Percentiles rank a stretch among this genome's conserved stretches.
Conservation (phyloP, 2,888 invertebrate species). For the Blomia tropicalis region DNA sequence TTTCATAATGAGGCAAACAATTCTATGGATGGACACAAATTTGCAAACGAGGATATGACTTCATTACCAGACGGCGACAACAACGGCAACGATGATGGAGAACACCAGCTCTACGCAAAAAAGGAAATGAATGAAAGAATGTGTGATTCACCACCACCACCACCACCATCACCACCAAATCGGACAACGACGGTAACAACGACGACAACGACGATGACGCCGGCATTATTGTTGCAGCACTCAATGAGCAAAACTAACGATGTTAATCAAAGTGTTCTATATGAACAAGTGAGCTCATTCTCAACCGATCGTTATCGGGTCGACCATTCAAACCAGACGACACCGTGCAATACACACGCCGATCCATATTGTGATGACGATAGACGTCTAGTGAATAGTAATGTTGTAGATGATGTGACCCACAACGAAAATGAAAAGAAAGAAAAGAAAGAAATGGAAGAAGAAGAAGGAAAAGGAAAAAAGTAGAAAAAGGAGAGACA, state of each 20-base stretch:
- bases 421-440: not conserved
- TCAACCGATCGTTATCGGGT: not conserved
- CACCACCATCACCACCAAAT: not conserved
- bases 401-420: not conserved
- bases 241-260: too few relatives aligned
- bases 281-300: not conserved
- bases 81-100: too few relatives aligned
- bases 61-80: not conserved
- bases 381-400: not conserved
- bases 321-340: not conserved
- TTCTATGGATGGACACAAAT: not conserved
- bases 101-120: too few relatives aligned
- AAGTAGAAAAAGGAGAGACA: too few relatives aligned
- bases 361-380: too few relatives aligned
- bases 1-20: not conserved
- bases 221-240: too few relatives aligned
- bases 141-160: too few relatives aligned
- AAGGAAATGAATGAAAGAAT: too few relatives aligned
- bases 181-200: not conserved
- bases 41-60: not conserved
- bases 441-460: not conserved
- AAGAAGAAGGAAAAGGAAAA: too few relatives aligned
- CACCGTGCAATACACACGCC: too few relatives aligned
- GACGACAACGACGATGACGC: too few relatives aligned
- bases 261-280: slow-evolving; percentile 2